Evolutionary conservation across 92 coral and sea anemone genomes (phyloP).

Genomic region (Umimayanthus kanabou): DNA sequence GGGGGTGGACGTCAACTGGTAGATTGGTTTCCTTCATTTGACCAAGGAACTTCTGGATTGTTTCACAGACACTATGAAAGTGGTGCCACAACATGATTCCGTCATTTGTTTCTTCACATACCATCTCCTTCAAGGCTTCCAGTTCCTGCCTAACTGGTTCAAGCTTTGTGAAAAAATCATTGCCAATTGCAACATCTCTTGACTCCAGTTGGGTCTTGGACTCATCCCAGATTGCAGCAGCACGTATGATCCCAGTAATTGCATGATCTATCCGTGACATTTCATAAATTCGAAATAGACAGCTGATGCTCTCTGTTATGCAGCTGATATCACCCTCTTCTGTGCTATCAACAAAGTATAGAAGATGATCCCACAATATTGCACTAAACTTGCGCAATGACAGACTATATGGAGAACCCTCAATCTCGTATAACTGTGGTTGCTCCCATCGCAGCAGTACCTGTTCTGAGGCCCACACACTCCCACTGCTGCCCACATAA

Average conservation of each 20-base stretch:
- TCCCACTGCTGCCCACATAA: conserved; percentile 54
- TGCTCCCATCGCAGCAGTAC: conserved; percentile 51
- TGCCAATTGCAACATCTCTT: not conserved
- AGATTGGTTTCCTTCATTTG: conserved; percentile 34
- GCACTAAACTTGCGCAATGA: conserved; percentile 44
- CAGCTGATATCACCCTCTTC: conserved; percentile 38
- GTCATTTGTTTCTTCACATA: conserved; percentile 30
- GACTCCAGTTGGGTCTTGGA: no score
- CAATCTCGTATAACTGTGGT: conserved; percentile 32
- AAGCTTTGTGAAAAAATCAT: conserved; percentile 37
- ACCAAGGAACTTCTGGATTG: conserved; percentile 15
- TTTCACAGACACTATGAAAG: conserved; percentile 26
- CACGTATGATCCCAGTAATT: conserved; percentile 23
- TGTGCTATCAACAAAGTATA: conserved; percentile 46
- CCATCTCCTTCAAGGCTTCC: conserved; percentile 35
- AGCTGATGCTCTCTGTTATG: conserved; percentile 14
- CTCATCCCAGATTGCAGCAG: no score
- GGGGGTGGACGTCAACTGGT: conserved; percentile 36
- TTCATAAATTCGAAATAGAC: conserved; percentile 44
- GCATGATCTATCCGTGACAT: conserved; percentile 39
- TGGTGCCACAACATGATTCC: conserved; percentile 39
- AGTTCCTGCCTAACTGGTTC: conserved; percentile 33
- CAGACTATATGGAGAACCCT: conserved; percentile 29
- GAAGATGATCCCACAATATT: conserved; percentile 35
- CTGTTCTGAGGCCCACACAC: conserved; percentile 60